Conservation (phyloP, 1,140 invertebrate species). For the Zophobas morio region DNA sequence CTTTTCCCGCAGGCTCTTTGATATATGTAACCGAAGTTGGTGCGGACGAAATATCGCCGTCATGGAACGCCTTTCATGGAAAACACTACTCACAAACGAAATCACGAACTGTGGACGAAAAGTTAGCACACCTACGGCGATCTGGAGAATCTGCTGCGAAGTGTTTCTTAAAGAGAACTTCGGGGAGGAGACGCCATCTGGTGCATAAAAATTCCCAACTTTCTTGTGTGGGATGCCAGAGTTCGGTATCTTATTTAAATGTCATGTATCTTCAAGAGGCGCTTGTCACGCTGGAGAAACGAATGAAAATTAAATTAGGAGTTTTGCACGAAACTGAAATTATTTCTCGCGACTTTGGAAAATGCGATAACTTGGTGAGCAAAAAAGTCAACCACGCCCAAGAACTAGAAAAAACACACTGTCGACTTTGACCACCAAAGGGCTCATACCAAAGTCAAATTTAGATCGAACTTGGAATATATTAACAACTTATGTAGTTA, state of each 20-base stretch:
- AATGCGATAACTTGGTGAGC: no score
- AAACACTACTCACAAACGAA: constrained; percentile 19
- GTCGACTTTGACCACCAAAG: no score
- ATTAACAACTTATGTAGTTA: no score
- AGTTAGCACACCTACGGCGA: constrained; percentile 3
- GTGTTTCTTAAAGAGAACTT: background rate
- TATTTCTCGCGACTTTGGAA: no score
- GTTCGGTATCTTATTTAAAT: background rate
- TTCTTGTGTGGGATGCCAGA: background rate
- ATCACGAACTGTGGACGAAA: background rate
- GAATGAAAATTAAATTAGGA: background rate
- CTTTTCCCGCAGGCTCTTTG: constrained; percentile 24
- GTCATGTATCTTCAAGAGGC: no score
- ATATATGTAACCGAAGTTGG: constrained; percentile 25
- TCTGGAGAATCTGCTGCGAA: background rate
- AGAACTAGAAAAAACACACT: no score
- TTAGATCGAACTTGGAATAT: no score
- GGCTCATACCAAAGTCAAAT: no score
- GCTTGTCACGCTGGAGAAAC: background rate
- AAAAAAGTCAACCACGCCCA: no score
- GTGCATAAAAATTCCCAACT: background rate
- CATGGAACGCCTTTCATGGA: constrained; percentile 25
- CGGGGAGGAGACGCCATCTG: constrained; percentile 2
- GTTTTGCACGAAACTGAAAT: background rate
- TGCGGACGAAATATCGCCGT: constrained; percentile 16